These are phyloP conservation scores for Tridacna gigas DNA, from an alignment of 2,888 invertebrate genomes.

Conservation along the genomic window DNA sequence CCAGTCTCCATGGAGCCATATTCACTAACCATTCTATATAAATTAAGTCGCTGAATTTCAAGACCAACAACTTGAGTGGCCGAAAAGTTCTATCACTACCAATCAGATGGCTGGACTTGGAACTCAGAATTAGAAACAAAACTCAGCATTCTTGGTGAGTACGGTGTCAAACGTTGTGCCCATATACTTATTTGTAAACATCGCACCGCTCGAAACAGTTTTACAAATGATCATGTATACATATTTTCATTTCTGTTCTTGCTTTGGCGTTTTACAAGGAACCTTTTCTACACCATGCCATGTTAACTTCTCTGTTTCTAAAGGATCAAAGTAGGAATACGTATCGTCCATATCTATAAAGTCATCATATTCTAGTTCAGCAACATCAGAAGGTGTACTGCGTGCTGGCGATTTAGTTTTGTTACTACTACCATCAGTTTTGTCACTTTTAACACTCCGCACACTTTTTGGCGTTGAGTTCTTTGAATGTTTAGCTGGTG, in stretches of 20 bases:
- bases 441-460: slow-evolving; percentile 67
- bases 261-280: slow-evolving; percentile 51
- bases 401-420: slow-evolving; percentile 77
- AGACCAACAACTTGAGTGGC: no score
- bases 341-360: slow-evolving; percentile 80
- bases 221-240: not conserved
- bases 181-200: no score
- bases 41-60: no score
- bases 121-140: no score
- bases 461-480: slow-evolving; percentile 70
- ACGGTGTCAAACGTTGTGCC: no score
- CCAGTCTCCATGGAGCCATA: no score
- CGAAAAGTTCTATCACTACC: no score
- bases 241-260: slow-evolving; percentile 10
- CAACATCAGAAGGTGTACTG: slow-evolving; percentile 77
- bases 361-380: slow-evolving; percentile 81
- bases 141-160: no score
- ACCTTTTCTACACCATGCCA: slow-evolving; percentile 79
- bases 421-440: slow-evolving; percentile 64
- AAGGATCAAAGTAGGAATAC: slow-evolving; percentile 79
- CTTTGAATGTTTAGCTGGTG: slow-evolving; percentile 65
- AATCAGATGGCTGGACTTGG: no score
- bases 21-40: no score
- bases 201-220: no score
- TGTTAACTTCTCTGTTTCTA: slow-evolving; percentile 75